A percentile compares a stretch with the other conserved stretches of the same genome.
Conservation (phyloP, 2,888 invertebrate genomes). For the Spisula solida region DNA sequence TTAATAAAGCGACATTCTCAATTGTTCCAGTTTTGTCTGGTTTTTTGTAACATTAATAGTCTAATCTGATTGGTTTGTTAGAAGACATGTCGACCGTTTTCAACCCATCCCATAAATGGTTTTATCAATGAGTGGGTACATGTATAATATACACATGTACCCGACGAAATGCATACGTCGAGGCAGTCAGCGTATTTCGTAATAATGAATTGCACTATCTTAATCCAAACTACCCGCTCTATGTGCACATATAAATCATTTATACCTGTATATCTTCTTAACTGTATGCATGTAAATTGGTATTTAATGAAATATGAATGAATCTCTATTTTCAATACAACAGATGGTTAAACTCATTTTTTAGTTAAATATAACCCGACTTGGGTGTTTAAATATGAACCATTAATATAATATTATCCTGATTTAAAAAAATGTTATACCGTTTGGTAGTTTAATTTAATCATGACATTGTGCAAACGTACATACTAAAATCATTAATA, state of each 20-base stretch:
- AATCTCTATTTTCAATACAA: neutral
- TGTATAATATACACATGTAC: neutral
- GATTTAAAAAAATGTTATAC: too few relatives aligned
- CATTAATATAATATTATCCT: too few relatives aligned
- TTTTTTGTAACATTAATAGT: neutral
- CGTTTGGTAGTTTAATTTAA: too few relatives aligned
- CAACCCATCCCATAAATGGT: neutral
- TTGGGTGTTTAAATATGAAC: too few relatives aligned
- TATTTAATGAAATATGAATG: neutral
- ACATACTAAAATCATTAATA: too few relatives aligned
- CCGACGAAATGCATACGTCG: neutral
- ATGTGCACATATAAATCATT: too few relatives aligned
- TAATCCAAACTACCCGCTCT: neutral
- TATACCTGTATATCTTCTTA: neutral
- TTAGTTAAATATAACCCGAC: too few relatives aligned
- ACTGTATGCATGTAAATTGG: neutral
- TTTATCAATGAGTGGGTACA: neutral
- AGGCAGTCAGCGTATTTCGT: neutral
- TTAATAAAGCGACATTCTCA: neutral
- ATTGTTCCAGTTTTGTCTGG: neutral
- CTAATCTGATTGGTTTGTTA: neutral
- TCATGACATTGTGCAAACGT: too few relatives aligned
- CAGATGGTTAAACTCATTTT: neutral
- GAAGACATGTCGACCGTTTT: neutral
- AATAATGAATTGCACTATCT: neutral